These are phyloP conservation scores for Gobiocypris rarus DNA, from an alignment of 2,113 vertebrate genomes.

Conservation along the genomic window DNA sequence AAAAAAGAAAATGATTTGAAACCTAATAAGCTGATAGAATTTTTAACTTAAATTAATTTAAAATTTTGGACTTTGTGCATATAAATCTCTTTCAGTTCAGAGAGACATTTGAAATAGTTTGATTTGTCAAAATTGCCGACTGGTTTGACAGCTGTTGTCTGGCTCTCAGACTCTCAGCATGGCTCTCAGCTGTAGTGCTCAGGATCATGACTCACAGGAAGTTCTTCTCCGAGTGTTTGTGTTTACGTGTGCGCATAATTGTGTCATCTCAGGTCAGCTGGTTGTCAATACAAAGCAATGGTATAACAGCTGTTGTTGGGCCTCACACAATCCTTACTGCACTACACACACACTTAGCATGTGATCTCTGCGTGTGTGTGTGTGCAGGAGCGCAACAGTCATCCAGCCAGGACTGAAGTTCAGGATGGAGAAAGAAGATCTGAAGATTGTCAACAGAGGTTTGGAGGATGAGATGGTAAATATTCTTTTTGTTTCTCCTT, in stretches of 20 bases:
- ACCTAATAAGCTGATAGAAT: no score
- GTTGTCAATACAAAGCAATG: slow-evolving; percentile 23
- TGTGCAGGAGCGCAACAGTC: slow-evolving; percentile 66
- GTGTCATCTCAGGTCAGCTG: slow-evolving; percentile 36
- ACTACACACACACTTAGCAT: background rate
- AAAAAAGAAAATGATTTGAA: no score
- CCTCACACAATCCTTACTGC: background rate
- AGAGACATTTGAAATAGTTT: background rate
- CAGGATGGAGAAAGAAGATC: slow-evolving; percentile 93
- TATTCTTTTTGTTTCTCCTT: background rate
- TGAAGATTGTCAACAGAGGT: slow-evolving; percentile 87
- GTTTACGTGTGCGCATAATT: slow-evolving; percentile 12
- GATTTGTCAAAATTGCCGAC: background rate
- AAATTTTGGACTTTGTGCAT: background rate
- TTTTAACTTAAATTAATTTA: no score
- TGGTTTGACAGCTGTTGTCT: slow-evolving; percentile 27
- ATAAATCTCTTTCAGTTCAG: background rate
- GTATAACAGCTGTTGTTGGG: slow-evolving; percentile 41
- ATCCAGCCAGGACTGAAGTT: slow-evolving; percentile 55
- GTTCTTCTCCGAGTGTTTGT: slow-evolving; percentile 6
- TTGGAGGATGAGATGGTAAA: slow-evolving; percentile 97
- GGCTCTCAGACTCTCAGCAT: slow-evolving; percentile 6
- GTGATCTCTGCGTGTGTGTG: slow-evolving; percentile 37
- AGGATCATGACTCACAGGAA: background rate
- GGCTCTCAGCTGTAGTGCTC: slow-evolving; percentile 41